Conservation (phyloP, 2,113 vertebrate species). For the Thunnus thynnus region DNA sequence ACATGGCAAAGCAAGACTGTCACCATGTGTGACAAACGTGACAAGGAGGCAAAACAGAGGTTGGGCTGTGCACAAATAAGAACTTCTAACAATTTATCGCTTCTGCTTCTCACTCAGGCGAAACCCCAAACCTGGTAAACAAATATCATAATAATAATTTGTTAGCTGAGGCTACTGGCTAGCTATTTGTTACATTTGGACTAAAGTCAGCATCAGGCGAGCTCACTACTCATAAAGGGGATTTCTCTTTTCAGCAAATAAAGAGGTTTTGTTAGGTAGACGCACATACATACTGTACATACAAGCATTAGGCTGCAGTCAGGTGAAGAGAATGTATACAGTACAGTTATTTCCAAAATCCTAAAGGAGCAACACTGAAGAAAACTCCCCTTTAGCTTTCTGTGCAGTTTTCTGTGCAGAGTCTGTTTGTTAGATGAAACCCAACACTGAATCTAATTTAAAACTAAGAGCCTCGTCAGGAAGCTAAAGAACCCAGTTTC, state of each 20-base stretch:
- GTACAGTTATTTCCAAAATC: constrained; percentile 51
- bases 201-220: background rate
- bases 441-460: constrained; percentile 9
- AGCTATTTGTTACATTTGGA: constrained; percentile 44
- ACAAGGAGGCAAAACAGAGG: constrained; percentile 35
- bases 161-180: constrained; percentile 50
- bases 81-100: constrained; percentile 19
- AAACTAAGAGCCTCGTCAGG: constrained; percentile 35
- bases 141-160: background rate
- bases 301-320: constrained; percentile 53
- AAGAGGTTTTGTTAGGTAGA: constrained; percentile 27
- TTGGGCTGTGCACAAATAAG: constrained; percentile 20
- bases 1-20: constrained; percentile 34
- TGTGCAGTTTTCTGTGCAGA: constrained; percentile 16
- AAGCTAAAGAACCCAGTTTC: constrained; percentile 18
- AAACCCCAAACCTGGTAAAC: background rate
- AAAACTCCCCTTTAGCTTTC: background rate
- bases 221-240: constrained; percentile 18
- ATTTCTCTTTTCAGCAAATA: constrained; percentile 39
- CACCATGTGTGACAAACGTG: background rate
- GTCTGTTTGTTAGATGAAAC: constrained; percentile 1
- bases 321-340: constrained; percentile 40
- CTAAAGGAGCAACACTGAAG: constrained; percentile 16
- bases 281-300: constrained; percentile 42
- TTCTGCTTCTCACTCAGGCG: constrained; percentile 21